phyloP scores from a whole-genome alignment of 2,888 invertebrate genomes.

The Chrysodeixis includens region DNA sequence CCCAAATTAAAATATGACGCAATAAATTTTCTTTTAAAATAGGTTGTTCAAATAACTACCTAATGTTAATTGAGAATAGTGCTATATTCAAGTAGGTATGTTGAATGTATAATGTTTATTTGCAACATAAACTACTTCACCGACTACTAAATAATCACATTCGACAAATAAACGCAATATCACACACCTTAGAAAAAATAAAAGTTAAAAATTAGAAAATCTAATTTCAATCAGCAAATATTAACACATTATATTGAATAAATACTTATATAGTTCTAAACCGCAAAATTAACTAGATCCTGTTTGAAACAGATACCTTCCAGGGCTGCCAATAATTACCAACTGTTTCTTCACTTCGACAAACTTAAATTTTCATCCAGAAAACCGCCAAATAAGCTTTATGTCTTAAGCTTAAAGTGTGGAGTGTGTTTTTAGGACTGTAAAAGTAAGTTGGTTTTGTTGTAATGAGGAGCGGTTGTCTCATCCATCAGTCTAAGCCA shows the following conservation, averaged over 20 bases:
- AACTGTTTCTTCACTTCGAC: constrained; percentile 62
- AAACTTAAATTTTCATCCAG: constrained; percentile 23
- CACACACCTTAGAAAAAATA: neutral
- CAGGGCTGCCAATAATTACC: constrained; percentile 71
- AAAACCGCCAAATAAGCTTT: constrained; percentile 24
- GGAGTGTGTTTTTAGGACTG: constrained; percentile 26
- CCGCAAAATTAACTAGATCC: constrained; percentile 55
- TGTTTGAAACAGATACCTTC: constrained; percentile 57
- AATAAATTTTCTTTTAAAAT: too few species aligned
- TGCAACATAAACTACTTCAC: neutral
- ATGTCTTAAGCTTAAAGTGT: constrained; percentile 35
- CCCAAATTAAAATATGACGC: too few species aligned
- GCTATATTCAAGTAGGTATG: too few species aligned
- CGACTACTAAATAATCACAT: too few species aligned
- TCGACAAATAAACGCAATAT: neutral
- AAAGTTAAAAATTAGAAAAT: constrained; percentile 20
- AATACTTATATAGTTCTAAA: constrained; percentile 47
- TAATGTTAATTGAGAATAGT: too few species aligned
- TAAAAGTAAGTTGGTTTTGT: constrained; percentile 59
- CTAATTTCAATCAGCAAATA: constrained; percentile 37
- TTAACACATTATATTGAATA: constrained; percentile 40
- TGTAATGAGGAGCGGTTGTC: constrained; percentile 72
- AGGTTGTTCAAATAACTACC: too few species aligned
- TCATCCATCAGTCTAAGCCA: constrained; percentile 79
- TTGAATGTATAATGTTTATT: neutral